Conservation (phyloP, 2,888 invertebrate genomes). For the Drosophila ezoana region DNA sequence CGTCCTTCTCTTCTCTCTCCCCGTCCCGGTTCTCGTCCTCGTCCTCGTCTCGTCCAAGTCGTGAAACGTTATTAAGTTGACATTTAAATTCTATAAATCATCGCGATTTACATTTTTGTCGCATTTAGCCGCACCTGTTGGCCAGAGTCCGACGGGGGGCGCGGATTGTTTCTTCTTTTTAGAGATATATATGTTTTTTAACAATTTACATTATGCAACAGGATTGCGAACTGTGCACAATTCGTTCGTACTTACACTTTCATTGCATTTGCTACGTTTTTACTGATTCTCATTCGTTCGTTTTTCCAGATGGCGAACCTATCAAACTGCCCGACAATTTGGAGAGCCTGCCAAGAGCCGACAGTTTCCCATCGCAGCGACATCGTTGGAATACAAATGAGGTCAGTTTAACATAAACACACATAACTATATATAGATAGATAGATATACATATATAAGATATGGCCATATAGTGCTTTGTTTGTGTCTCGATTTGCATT, state of each 20-base stretch:
- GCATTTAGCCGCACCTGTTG: constrained; percentile 77
- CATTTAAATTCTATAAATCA: constrained; percentile 78
- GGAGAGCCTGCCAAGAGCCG: constrained; percentile 96
- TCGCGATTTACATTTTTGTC: constrained; percentile 76
- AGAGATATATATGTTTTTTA: neutral
- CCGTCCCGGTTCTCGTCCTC: too few relatives aligned
- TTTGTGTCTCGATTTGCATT: constrained; percentile 72
- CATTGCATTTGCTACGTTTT: constrained; percentile 38
- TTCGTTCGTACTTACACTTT: constrained; percentile 67
- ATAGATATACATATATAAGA: constrained; percentile 14
- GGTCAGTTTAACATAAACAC: constrained; percentile 87
- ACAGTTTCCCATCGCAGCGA: constrained; percentile 96
- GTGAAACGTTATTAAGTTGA: constrained; percentile 64
- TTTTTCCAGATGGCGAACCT: constrained; percentile 92
- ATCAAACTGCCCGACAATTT: constrained; percentile 97
- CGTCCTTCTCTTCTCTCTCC: too few relatives aligned
- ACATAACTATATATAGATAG: constrained; percentile 8
- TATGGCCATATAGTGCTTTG: constrained; percentile 16
- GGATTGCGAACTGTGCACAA: constrained; percentile 17
- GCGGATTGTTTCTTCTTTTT: constrained; percentile 37
- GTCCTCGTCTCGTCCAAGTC: constrained; percentile 6
- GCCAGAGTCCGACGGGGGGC: constrained; percentile 15
- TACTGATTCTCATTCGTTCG: neutral
- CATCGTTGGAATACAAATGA: constrained; percentile 99
- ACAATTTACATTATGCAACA: constrained; percentile 58